Evolutionary conservation across 2,797 vertebrate species (phyloP).

Genomic region (Eulemur albifrons): DNA sequence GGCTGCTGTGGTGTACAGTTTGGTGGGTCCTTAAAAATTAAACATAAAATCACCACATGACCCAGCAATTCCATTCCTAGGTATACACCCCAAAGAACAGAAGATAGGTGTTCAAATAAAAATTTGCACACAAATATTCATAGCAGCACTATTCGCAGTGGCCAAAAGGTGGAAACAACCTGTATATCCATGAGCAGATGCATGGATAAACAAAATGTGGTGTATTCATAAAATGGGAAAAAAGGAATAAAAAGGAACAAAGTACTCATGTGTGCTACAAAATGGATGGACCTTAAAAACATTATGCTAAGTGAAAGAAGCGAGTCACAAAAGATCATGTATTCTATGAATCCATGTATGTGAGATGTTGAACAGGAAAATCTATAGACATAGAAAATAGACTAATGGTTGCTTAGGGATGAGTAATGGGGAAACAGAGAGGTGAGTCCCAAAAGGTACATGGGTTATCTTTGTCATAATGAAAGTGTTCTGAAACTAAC

Average conservation of each 20-base stretch:
- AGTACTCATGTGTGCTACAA: background rate
- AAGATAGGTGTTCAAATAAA: background rate
- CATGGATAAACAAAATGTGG: background rate
- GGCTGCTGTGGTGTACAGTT: background rate
- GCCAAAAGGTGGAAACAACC: background rate
- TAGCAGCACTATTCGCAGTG: background rate
- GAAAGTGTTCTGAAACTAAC: background rate
- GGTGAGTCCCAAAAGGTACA: background rate
- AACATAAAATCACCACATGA: background rate
- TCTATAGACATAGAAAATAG: background rate
- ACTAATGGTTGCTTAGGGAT: background rate
- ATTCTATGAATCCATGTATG: background rate
- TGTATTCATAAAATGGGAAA: background rate
- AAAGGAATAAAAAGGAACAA: background rate
- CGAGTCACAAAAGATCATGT: background rate
- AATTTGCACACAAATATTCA: background rate
- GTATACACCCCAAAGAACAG: background rate
- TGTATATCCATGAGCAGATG: background rate
- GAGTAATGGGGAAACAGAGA: background rate
- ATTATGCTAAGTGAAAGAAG: background rate
- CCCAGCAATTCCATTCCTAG: background rate
- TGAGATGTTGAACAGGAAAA: background rate
- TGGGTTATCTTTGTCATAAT: background rate
- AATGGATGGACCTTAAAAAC: background rate
- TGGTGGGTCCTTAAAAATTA: background rate